Evolutionary conservation across 2,888 invertebrate genomes (phyloP).

Genomic region (Lucinisca nassula): DNA sequence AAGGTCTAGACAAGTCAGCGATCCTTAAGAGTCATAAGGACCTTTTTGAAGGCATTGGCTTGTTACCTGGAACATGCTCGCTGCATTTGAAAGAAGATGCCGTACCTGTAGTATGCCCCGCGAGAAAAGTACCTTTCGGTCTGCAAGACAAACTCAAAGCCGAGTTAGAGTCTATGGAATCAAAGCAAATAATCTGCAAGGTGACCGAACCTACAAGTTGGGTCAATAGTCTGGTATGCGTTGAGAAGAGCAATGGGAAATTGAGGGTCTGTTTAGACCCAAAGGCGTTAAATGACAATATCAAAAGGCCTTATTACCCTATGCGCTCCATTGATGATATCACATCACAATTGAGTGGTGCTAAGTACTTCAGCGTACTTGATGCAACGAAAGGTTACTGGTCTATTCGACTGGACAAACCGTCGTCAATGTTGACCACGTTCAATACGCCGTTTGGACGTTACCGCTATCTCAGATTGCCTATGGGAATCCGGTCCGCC

Average conservation of each 20-base stretch:
- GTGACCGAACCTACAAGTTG: constrained; percentile 47
- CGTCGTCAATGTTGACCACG: constrained; percentile 45
- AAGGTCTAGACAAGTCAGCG: neutral
- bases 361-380: constrained; percentile 50
- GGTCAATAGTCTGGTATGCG: constrained; percentile 46
- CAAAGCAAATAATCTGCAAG: no score
- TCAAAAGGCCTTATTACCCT: constrained; percentile 43
- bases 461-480: constrained; percentile 59
- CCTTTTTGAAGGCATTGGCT: neutral
- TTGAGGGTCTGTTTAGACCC: constrained; percentile 67
- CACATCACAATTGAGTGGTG: constrained; percentile 35
- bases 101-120: neutral
- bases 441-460: constrained; percentile 65
- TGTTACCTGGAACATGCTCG: neutral
- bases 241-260: constrained; percentile 46
- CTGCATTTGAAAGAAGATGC: constrained; percentile 2
- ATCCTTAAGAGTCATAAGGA: neutral
- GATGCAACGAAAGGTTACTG: constrained; percentile 55
- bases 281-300: constrained; percentile 52
- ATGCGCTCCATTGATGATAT: constrained; percentile 56
- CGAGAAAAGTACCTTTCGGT: constrained; percentile 33
- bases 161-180: constrained; percentile 30
- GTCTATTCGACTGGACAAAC: constrained; percentile 48
- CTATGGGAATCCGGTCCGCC: constrained; percentile 48
- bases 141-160: constrained; percentile 22